These are phyloP conservation scores for Cherax destructor DNA, from an alignment of 1,140 invertebrate species.

Conservation along the genomic window DNA sequence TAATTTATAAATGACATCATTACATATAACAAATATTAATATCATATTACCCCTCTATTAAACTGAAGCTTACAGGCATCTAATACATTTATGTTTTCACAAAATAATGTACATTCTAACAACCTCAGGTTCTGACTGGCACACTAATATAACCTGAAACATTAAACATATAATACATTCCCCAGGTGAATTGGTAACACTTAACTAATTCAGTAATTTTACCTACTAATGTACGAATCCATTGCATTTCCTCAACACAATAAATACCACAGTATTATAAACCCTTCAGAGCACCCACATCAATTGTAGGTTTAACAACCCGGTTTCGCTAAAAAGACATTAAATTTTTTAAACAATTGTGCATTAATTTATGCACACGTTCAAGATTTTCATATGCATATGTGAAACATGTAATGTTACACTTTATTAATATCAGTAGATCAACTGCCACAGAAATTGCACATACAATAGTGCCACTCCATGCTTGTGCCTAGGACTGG, in stretches of 20 bases:
- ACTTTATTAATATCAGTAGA: background rate
- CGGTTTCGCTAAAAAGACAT: background rate
- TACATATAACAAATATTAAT: background rate
- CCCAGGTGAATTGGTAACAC: conserved; percentile 32
- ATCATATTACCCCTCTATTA: conserved; percentile 15
- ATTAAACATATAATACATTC: conserved; percentile 42
- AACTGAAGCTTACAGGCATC: conserved; percentile 35
- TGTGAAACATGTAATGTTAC: background rate
- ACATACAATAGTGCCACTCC: background rate
- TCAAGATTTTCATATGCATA: background rate
- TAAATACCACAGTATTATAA: background rate
- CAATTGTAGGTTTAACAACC: background rate
- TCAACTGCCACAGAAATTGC: background rate
- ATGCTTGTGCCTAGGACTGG: background rate
- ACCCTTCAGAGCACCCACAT: background rate
- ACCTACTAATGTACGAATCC: background rate
- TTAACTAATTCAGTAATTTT: conserved; percentile 18
- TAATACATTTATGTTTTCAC: conserved; percentile 43
- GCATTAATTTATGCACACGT: background rate
- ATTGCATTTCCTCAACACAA: conserved; percentile 10
- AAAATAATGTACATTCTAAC: conserved; percentile 42
- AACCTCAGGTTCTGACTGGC: conserved; percentile 33
- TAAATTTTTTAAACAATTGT: background rate
- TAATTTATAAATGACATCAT: background rate
- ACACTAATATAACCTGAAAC: conserved; percentile 43